phyloP scores from a whole-genome alignment of 1,140 invertebrate genomes.

The Neodiprion lecontei region DNA sequence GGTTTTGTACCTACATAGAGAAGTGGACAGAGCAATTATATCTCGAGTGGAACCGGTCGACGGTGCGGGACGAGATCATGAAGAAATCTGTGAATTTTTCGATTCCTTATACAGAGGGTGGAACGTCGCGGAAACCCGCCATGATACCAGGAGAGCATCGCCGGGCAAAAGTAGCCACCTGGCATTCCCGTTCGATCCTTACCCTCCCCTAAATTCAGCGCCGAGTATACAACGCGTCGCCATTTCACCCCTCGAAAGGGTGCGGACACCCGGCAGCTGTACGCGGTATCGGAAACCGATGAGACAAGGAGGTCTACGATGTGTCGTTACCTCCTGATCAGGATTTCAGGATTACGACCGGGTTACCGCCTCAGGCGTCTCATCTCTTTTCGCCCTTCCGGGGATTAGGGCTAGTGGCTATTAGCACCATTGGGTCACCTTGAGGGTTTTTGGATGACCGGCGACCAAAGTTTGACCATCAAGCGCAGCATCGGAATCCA shows the following conservation, averaged over 20 bases:
- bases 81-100: neutral
- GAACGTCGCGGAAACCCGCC: conserved; percentile 59
- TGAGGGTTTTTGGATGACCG: too few species aligned
- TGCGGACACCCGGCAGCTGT: conserved; percentile 27
- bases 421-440: too few species aligned
- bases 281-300: conserved; percentile 39
- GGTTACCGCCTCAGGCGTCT: neutral
- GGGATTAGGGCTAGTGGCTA: too few species aligned
- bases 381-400: neutral
- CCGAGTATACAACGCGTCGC: neutral
- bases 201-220: neutral
- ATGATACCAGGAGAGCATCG: conserved; percentile 47
- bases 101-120: conserved; percentile 50
- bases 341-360: conserved; percentile 40
- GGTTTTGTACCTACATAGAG: too few species aligned
- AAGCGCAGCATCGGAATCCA: too few species aligned
- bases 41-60: too few species aligned
- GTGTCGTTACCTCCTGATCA: conserved; percentile 42
- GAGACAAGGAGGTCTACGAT: conserved; percentile 46
- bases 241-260: neutral
- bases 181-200: neutral
- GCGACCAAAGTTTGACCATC: too few species aligned
- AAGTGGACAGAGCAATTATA: too few species aligned
- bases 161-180: neutral
- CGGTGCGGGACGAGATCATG: too few species aligned